Conservation (phyloP, 2,888 invertebrate species). For the Campaea margaritaria region DNA sequence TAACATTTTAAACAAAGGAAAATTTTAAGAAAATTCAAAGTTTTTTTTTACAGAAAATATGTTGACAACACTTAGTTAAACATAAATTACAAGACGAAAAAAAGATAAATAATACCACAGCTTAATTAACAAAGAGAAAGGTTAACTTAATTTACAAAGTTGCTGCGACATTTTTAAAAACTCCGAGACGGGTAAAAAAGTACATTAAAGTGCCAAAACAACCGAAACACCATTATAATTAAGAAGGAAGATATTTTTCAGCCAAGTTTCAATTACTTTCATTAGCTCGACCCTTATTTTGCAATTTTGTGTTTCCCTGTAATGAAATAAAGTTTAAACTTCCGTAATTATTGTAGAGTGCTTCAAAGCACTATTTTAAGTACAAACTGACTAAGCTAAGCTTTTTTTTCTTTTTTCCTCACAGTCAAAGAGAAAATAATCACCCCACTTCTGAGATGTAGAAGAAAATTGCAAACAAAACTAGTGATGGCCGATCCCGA, state of each 20-base stretch:
- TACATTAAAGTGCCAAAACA: neutral
- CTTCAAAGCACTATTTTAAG: neutral
- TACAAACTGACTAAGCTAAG: neutral
- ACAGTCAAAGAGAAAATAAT: neutral
- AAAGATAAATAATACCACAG: too few species aligned
- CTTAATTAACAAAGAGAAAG: too few species aligned
- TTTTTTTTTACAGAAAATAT: too few species aligned
- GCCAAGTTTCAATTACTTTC: conserved; percentile 5
- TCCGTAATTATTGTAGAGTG: neutral
- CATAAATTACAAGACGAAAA: too few species aligned
- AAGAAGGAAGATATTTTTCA: neutral
- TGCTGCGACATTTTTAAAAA: too few species aligned
- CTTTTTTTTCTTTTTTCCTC: neutral
- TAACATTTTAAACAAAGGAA: too few species aligned
- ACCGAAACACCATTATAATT: neutral
- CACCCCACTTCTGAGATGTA: neutral
- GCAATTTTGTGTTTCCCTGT: neutral
- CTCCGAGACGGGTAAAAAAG: too few species aligned
- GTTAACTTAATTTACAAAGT: too few species aligned
- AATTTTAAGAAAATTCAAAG: too few species aligned
- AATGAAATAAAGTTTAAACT: neutral
- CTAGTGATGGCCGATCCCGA: too few species aligned
- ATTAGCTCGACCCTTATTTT: neutral
- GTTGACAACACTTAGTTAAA: too few species aligned
- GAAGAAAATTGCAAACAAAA: neutral